Evolutionary conservation across 30 jellyfish, hydroid and myxozoan genomes (phyloP), one percentile per base, ranked within the genome.

Genomic region (Rhopilema esculentum): DNA sequence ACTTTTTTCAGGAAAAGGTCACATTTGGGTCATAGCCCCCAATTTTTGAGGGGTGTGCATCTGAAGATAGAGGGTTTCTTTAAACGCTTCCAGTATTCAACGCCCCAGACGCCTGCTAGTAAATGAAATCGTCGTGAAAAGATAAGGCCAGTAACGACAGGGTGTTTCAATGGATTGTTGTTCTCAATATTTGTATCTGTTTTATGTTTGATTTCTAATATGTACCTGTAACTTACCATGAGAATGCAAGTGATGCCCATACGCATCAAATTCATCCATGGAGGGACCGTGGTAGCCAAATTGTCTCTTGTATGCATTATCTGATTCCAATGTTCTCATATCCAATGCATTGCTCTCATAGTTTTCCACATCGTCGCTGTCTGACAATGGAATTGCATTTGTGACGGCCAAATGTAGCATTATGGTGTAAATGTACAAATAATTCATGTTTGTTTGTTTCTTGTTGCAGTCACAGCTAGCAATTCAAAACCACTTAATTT

Each of bases 201-300:
- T n/a, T n/a, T n/a, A n/a, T n/a, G n/a, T n/a, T n/a, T n/a, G n/a
- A n/a, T n/a, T n/a, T n/a, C n/a, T n/a, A n/a, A n/a, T n/a, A n/a
- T n/a, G n/a, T n/a, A n/a, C n/a, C n/a, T 64, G 30, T 64, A 68
- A 22, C 79, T 1, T 72, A 72, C 83, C 83, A 31, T 72, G 83
- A 2, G 74, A 64, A 18, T 25, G 31, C 4, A 27, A 25, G 27
- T 72, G 83, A 30, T 72, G 83, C 18, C 83, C 83, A 31, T 26
- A 72, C 20, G 24, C 21, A 20, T 72, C 83, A 66, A 72, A 72
- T 19, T 63, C 83, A 1, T 40, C 57, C 57, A 40, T 40, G 12
- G 57, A 40, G 6, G 57, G 57, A 40, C 57, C 57, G 12, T 40
- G 9, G 57, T 40, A 40, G 6, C 57, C 57, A 40, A 40, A 40